Evolutionary conservation across 2,113 vertebrate genomes (phyloP).

Genomic region (Felis chaus): DNA sequence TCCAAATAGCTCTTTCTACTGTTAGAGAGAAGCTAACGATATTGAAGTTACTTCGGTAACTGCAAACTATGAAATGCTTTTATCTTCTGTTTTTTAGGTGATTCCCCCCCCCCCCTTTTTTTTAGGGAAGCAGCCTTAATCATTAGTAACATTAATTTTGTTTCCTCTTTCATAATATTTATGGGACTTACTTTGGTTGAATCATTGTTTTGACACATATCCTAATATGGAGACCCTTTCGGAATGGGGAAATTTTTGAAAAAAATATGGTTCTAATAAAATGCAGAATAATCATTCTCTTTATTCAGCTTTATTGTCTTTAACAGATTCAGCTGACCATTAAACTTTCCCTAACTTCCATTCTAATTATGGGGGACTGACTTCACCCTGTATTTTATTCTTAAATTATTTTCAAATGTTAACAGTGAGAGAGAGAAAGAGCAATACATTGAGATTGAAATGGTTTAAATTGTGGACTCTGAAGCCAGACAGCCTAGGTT

Average conservation of each 20-base stretch:
- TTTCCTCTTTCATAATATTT: slow-evolving; percentile 10
- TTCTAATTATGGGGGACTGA: neutral
- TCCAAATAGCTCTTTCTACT: slow-evolving; percentile 41
- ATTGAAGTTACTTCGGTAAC: slow-evolving; percentile 36
- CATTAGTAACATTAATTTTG: neutral
- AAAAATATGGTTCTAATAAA: neutral
- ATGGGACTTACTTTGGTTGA: neutral
- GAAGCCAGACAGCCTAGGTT: neutral
- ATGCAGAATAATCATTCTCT: neutral
- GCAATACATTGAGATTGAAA: neutral
- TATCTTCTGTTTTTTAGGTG: neutral
- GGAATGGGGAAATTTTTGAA: neutral
- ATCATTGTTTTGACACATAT: neutral
- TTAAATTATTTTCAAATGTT: slow-evolving; percentile 38
- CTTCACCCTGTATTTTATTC: neutral
- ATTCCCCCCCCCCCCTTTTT: neutral
- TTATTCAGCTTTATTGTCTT: neutral
- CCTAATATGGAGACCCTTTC: neutral
- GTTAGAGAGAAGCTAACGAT: neutral
- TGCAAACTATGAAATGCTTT: neutral
- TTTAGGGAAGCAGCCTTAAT: neutral
- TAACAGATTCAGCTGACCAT: neutral
- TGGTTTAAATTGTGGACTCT: neutral
- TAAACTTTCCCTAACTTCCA: neutral
- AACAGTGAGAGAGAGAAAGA: neutral